Percentiles rank a stretch among this genome's conserved stretches.
phyloP scores from a whole-genome alignment of 2,113 vertebrate species.

The Cheilinus undulatus region DNA sequence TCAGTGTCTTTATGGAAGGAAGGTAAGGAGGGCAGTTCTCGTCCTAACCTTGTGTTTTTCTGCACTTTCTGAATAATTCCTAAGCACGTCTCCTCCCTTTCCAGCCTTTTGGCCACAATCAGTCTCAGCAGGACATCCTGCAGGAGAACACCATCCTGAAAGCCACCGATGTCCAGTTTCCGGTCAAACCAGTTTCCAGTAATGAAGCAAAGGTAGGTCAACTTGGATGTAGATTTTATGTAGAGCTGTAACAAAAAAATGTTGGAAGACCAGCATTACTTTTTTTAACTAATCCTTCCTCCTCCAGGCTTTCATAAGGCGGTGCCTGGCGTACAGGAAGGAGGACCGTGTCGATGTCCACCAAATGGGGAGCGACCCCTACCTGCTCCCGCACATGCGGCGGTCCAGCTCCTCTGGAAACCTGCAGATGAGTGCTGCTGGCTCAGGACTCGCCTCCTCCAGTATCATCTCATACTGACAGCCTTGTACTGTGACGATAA shows the following conservation, averaged over 20 bases:
- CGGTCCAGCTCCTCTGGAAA: conserved; percentile 99
- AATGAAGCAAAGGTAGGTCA: conserved; percentile 97
- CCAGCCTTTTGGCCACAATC: conserved; percentile 99
- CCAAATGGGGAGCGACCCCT: conserved; percentile 95
- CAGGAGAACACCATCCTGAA: conserved; percentile 99
- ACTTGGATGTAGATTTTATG: neutral
- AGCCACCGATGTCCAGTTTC: conserved; percentile 98
- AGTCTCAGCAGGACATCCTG: conserved; percentile 99
- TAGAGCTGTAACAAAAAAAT: too few relatives aligned
- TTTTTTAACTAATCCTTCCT: conserved; percentile 1
- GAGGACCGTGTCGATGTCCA: conserved; percentile 97
- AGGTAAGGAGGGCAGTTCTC: conserved; percentile 84
- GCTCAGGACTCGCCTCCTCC: conserved; percentile 89
- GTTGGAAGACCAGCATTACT: too few relatives aligned
- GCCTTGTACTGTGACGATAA: conserved; percentile 56
- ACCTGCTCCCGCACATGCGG: conserved; percentile 98
- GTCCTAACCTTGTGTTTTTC: neutral
- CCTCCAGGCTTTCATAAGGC: conserved; percentile 94
- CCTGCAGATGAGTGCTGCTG: conserved; percentile 90
- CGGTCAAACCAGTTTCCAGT: conserved; percentile 97
- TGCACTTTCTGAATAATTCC: neutral
- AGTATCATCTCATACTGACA: conserved; percentile 95
- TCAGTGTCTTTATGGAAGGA: conserved; percentile 98
- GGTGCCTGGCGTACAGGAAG: conserved; percentile 98
- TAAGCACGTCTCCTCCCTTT: conserved; percentile 5